Evolutionary conservation across 2,113 vertebrate genomes (phyloP).

Genomic region (Poeciliopsis prolifica): DNA sequence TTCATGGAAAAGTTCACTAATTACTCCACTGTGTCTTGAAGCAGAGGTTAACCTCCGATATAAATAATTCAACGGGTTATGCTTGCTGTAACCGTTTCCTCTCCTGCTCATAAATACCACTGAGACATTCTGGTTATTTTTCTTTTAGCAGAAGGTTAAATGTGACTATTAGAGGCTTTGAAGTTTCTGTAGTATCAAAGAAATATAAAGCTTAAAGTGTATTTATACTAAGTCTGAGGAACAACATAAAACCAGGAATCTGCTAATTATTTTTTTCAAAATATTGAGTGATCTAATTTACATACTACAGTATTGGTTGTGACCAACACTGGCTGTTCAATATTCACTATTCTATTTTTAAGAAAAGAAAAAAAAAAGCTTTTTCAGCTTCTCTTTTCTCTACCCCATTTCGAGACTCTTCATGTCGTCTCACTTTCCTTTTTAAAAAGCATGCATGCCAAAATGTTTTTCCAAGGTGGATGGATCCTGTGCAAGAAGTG

Average conservation of each 20-base stretch:
- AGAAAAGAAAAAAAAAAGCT: no score
- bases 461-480: slow-evolving; percentile 15
- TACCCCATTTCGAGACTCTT: neutral
- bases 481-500: slow-evolving; percentile 51
- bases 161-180: neutral
- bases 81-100: neutral
- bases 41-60: neutral
- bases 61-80: neutral
- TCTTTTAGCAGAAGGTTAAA: neutral
- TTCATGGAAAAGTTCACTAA: neutral
- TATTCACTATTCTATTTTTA: neutral
- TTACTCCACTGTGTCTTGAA: neutral
- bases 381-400: neutral
- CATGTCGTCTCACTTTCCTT: neutral
- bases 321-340: slow-evolving; percentile 5
- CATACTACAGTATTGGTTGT: slow-evolving; percentile 2
- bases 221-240: no score
- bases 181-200: neutral
- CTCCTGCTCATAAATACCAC: neutral
- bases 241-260: neutral
- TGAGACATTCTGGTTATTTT: neutral
- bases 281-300: neutral
- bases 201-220: no score
- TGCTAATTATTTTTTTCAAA: neutral
- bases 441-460: slow-evolving; percentile 7